Evolutionary conservation across 1,140 invertebrate genomes (phyloP).

Genomic region (Drosophila bocqueti): DNA sequence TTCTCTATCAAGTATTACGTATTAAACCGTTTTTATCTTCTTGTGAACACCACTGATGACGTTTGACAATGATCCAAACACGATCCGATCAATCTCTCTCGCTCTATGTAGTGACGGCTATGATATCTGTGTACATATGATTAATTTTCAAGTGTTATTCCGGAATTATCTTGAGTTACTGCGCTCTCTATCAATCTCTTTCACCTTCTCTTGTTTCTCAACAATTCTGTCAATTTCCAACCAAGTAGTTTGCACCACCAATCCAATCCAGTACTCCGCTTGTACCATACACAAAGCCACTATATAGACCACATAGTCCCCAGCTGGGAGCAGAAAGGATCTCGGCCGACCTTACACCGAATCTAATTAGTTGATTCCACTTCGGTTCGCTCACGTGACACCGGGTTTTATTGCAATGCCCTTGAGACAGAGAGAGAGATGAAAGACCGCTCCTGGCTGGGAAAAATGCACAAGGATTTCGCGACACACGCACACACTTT

Average conservation of each 20-base stretch:
- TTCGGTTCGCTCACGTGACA: slow-evolving; percentile 51
- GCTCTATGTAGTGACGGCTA: slow-evolving; percentile 52
- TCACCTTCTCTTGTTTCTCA: slow-evolving; percentile 32
- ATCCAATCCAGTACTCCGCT: slow-evolving; percentile 27
- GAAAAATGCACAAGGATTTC: slow-evolving; percentile 35
- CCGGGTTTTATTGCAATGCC: slow-evolving; percentile 62
- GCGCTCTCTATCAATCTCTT: slow-evolving; percentile 45
- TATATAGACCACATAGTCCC: slow-evolving; percentile 14
- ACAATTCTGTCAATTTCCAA: slow-evolving; percentile 29
- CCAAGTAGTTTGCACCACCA: slow-evolving; percentile 39
- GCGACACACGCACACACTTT: slow-evolving; percentile 29
- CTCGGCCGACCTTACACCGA: slow-evolving; percentile 46
- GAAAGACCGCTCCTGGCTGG: slow-evolving; percentile 74
- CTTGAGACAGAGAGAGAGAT: slow-evolving; percentile 55
- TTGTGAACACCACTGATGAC: slow-evolving; percentile 63
- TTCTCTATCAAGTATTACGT: slow-evolving; percentile 44
- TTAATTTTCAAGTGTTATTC: slow-evolving; percentile 84
- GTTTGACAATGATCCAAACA: slow-evolving; percentile 62
- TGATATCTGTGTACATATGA: slow-evolving; percentile 74
- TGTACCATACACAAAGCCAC: slow-evolving; percentile 40
- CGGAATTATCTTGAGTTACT: slow-evolving; percentile 78
- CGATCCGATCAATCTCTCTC: slow-evolving; percentile 58
- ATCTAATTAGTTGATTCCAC: slow-evolving; percentile 27
- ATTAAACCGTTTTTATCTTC: slow-evolving; percentile 27
- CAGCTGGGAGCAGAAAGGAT: slow-evolving; percentile 75